Percentiles rank a stretch among this genome's conserved stretches.
Evolutionary conservation across 2,797 vertebrate species (phyloP).

Genomic region (Calcarius lapponicus): DNA sequence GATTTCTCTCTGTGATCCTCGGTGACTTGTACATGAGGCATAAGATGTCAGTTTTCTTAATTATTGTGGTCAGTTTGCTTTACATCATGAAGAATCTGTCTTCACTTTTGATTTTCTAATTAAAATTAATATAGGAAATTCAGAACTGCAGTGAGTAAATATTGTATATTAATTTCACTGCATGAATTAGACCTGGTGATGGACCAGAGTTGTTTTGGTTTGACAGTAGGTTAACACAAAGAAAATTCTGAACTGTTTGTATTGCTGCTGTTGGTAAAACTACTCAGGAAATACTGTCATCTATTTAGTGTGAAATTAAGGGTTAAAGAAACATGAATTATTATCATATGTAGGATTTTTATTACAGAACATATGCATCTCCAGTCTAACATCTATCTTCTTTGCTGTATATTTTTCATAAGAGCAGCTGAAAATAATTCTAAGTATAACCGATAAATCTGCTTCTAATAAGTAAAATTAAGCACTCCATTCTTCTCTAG

Average conservation of each 20-base stretch:
- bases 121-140: not conserved
- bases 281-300: not conserved
- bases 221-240: not conserved
- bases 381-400: not conserved
- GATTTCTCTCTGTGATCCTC: not conserved
- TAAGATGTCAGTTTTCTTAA: slow-evolving; percentile 30
- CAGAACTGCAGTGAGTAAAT: not conserved
- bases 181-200: not conserved
- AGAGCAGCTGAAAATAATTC: not conserved
- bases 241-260: not conserved
- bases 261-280: not conserved
- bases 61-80: slow-evolving; percentile 23
- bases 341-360: not conserved
- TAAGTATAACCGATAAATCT: not conserved
- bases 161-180: not conserved
- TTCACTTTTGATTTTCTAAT: slow-evolving; percentile 23
- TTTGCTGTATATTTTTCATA: not conserved
- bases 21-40: not conserved
- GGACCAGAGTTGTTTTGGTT: not conserved
- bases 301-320: not conserved
- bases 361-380: not conserved
- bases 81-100: not conserved
- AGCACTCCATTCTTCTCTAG: not conserved
- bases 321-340: not conserved
- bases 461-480: not conserved